Base-by-base conservation (phyloP, 2,113 vertebrate species). In the Alethe castanea region DNA sequence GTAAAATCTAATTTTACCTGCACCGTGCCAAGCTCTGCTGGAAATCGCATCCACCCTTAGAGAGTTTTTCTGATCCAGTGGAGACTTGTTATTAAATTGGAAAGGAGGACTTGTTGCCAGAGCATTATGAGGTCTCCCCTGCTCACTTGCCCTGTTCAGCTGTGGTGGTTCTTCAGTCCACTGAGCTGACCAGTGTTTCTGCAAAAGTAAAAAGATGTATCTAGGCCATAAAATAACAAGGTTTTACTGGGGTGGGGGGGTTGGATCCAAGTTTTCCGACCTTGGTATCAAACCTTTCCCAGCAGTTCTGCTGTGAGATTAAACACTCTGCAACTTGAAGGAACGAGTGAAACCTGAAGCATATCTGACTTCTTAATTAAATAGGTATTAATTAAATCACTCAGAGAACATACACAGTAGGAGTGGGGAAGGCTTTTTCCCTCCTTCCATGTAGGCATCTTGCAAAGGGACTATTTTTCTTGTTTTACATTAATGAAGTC, bases 401-500 rank as follows among this genome's bases (percentile, higher is more conserved):
- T 95, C 54, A 65, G 93, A 95, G 96, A 93, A 89, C 95, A 71
- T 69, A 91, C 70, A 78, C 89, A 90, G 94, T 88, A 95, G 94
- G 93, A 97, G 92, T 81, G 84, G 91, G 96, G 97, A 96, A 94
- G 60, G 93, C 50, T 94, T 93, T 94, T 97, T 97, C 97, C 94
- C 81, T 92, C 86, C 91, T 97, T 97, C 95, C 66, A 17, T 96
- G 92, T 95, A 92, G 94, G 93, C 96, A 97, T 97, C 97, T 98
- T 97, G 96, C 95, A 97, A 78, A 93, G 96, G 97, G 97, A 98
- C 97, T 97, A 94, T 98, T 98, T 97, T 98, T 98, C 98, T 97
- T 98, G 96, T 96, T 97, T 97, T 97, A 98, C 98, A 97, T 98
- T 98, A 98, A 98, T 98, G 97, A 98, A 98, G 96, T 98, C 98